phyloP scores from a whole-genome alignment of 2,797 vertebrate species.

The Eremophila alpestris region DNA sequence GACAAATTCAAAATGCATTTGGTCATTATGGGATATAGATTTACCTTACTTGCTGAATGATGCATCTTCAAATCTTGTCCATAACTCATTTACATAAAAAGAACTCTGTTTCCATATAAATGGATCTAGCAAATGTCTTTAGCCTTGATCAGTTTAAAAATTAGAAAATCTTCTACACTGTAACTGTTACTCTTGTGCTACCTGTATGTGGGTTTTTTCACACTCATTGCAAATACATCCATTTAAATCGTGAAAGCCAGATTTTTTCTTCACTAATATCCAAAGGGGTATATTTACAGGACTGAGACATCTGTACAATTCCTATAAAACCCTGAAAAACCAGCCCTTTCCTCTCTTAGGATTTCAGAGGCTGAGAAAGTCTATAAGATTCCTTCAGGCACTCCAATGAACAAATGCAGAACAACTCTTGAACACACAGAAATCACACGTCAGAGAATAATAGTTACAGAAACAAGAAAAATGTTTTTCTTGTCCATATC shows the following conservation, averaged over 20 bases:
- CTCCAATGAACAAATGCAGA: neutral
- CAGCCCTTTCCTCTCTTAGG: neutral
- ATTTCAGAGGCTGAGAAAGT: neutral
- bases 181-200: neutral
- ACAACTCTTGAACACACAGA: neutral
- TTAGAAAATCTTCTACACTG: neutral
- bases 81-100: neutral
- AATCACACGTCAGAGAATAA: neutral
- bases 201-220: neutral
- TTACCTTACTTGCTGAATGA: neutral
- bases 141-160: neutral
- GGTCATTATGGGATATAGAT: neutral
- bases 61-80: neutral
- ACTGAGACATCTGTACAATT: neutral
- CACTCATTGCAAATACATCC: neutral
- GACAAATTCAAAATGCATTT: neutral
- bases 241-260: neutral
- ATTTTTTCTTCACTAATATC: neutral
- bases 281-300: neutral
- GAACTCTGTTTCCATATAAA: neutral
- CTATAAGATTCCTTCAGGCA: neutral
- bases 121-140: neutral
- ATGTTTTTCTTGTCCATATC: neutral
- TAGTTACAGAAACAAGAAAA: neutral
- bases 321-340: neutral